phyloP scores from a whole-genome alignment of 2,113 vertebrate species.

The Indri indri region DNA sequence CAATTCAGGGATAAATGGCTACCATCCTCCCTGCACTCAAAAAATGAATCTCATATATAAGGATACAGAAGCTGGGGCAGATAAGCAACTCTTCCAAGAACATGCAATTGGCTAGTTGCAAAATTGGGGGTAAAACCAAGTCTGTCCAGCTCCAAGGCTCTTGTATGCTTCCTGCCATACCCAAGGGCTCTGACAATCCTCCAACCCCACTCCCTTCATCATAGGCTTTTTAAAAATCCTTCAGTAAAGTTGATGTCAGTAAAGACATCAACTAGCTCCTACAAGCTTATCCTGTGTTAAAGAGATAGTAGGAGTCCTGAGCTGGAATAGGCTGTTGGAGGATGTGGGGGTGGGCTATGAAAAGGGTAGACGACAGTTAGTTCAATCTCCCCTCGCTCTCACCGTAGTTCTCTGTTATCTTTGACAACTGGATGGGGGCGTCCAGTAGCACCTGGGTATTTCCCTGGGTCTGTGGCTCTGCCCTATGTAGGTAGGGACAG shows the following conservation, averaged over 20 bases:
- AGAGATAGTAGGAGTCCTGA: background rate
- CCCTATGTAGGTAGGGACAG: constrained; percentile 57
- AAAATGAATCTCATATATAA: background rate
- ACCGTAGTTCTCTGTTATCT: constrained; percentile 92
- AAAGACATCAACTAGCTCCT: constrained; percentile 3
- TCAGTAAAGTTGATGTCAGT: background rate
- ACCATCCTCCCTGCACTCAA: background rate
- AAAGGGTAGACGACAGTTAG: background rate
- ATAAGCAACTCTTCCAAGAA: background rate
- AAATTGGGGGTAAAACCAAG: background rate
- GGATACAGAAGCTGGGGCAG: background rate
- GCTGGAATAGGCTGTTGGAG: background rate
- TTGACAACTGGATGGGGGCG: constrained; percentile 95
- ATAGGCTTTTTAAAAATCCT: background rate
- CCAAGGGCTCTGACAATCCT: background rate
- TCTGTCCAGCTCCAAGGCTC: background rate
- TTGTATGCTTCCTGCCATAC: background rate
- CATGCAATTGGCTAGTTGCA: background rate
- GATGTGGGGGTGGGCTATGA: background rate
- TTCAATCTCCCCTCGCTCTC: constrained; percentile 68
- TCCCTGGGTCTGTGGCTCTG: constrained; percentile 81
- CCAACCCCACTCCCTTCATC: background rate
- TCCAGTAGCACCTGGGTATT: constrained; percentile 91
- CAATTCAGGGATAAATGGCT: background rate
- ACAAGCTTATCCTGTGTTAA: background rate